Percentiles rank a stretch among this genome's conserved stretches.
Conservation (phyloP, 1,140 invertebrate genomes). For the Gryllus bimaculatus region DNA sequence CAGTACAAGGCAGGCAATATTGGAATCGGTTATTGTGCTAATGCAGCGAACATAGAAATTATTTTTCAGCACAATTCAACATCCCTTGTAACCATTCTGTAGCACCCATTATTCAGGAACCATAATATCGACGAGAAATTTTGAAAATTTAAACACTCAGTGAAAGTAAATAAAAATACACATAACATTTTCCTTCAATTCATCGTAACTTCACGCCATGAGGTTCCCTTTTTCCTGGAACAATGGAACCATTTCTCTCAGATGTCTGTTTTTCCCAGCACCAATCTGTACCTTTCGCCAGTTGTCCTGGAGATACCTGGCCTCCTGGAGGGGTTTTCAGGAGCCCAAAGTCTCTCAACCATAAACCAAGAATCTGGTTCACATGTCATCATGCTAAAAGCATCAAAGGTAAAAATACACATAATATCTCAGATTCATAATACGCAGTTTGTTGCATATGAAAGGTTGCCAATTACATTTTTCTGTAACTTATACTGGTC, state of each 20-base stretch:
- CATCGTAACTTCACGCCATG: conserved; percentile 45
- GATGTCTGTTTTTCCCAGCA: conserved; percentile 31
- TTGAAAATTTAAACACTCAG: no score
- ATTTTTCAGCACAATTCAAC: no score
- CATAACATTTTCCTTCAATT: no score
- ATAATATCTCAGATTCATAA: background rate
- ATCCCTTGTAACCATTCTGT: no score
- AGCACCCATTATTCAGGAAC: no score
- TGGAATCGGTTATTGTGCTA: no score
- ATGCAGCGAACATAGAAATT: no score
- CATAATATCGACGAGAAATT: no score
- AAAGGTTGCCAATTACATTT: background rate
- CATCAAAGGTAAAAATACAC: background rate
- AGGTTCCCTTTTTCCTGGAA: conserved; percentile 84
- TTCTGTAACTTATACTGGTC: background rate
- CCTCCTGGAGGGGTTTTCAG: conserved; percentile 49
- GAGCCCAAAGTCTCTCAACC: conserved; percentile 86
- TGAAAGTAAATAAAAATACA: no score
- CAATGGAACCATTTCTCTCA: conserved; percentile 41
- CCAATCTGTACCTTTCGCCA: conserved; percentile 28
- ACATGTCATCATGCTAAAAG: conserved; percentile 62
- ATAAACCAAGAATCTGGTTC: conserved; percentile 83
- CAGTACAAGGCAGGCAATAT: no score
- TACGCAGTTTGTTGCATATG: background rate
- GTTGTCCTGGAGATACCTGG: conserved; percentile 29